Conservation (phyloP, 2,113 vertebrate species). For the Coptodon bakossiorum region DNA sequence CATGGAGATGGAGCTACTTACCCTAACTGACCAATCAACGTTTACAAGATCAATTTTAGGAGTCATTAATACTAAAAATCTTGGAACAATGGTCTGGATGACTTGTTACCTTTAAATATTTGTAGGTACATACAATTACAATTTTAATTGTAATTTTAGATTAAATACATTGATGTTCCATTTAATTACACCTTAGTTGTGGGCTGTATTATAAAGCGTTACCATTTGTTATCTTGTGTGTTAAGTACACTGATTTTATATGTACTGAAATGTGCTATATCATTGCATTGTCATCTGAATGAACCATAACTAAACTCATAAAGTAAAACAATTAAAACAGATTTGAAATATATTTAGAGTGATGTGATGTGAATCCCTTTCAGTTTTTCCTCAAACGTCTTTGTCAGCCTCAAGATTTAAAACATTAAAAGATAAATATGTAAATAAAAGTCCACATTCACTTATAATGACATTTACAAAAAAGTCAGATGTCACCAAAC, state of each 20-base stretch:
- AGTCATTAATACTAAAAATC: background rate
- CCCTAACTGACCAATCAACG: background rate
- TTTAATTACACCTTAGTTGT: background rate
- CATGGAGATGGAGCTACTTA: background rate
- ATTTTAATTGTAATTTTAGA: background rate
- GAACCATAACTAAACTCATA: background rate
- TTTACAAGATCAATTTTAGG: background rate
- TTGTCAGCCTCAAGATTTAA: background rate
- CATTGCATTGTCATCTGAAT: background rate
- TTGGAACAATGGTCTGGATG: background rate
- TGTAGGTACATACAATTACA: fast-evolving
- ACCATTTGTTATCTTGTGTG: background rate
- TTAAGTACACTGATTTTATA: background rate
- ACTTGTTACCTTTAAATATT: background rate
- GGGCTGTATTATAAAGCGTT: background rate
- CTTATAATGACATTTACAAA: background rate
- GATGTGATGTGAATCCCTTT: background rate
- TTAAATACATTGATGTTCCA: background rate
- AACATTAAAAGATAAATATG: background rate
- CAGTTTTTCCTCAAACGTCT: background rate
- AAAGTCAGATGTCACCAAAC: background rate
- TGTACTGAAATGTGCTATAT: background rate
- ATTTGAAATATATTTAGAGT: background rate
- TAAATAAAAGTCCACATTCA: background rate
- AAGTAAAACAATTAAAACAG: background rate